Evolutionary conservation across 2,888 invertebrate species (phyloP), one percentile per base, ranked within the genome.

Genomic region (Drosophila ezoana): DNA sequence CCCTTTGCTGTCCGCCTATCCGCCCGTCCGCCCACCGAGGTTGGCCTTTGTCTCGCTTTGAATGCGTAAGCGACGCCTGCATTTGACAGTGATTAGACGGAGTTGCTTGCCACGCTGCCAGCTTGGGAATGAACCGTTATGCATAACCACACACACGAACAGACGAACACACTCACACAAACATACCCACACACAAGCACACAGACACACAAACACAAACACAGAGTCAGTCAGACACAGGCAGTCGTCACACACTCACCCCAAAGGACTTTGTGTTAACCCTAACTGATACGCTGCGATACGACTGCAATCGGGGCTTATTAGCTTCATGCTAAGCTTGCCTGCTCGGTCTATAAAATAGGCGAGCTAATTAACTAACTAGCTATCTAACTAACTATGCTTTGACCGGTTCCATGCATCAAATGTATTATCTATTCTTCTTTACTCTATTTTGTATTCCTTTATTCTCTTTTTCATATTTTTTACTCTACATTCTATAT

Each of bases 41-140:
- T 37, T 51, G 59, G 72, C 79, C 79, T 84, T 85, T 84, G 87
- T 84, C 67, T 85, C 72, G 82, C 65, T 79, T 87, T 86, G 86
- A 80, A 88, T 89, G 80, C 81, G 78, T 76, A 77, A 83, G 81
- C 79, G 70, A 83, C 88, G 90, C 81, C 78, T 90, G 91, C 85
- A 87, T 88, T 80, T 92, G 91, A 91, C 91, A 91, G 89, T 91
- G 90, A 92, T 91, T 91, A 84, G 86, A 88, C 79, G 78, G 76
- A 81, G 79, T 72, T 68, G 73, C 61, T 79, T 72, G 79, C 78
- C 51, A 63, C 66, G 60, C 69, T 74, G 79, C 54, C 74, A 59
- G 28, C 56, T 59, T 77, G 76, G 80, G 75, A 87, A 77, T 77
- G 85, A 79, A 73, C 70, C 89, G 65, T 83, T 75, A 81, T 85